Conservation (phyloP, 2,888 invertebrate species). For the Baronia brevicornis region DNA sequence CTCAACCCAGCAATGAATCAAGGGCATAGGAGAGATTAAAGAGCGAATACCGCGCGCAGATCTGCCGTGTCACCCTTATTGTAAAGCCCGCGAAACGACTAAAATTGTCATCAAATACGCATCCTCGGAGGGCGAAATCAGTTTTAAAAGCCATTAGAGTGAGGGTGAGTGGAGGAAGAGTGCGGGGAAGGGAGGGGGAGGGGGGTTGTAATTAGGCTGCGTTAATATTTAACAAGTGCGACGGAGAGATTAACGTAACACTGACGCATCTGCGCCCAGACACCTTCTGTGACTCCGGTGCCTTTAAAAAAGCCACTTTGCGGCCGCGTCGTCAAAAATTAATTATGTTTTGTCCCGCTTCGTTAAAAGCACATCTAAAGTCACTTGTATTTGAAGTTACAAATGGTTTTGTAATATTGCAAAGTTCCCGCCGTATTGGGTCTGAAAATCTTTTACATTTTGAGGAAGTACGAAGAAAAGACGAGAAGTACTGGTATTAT, state of each 20-base stretch:
- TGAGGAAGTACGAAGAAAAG: too few species aligned
- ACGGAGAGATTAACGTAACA: conserved; percentile 59
- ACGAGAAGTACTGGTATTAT: too few species aligned
- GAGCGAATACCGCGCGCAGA: conserved; percentile 26
- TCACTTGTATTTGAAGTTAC: conserved; percentile 21
- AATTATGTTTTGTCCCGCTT: conserved; percentile 45
- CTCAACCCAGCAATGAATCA: conserved; percentile 17
- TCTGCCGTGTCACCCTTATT: conserved; percentile 31
- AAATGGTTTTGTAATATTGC: conserved; percentile 38
- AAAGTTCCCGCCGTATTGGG: conserved; percentile 17
- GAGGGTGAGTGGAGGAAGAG: too few species aligned
- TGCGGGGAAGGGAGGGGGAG: conserved; percentile 31
- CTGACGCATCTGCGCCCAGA: conserved; percentile 57
- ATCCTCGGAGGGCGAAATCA: conserved; percentile 70
- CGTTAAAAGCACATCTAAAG: conserved; percentile 41
- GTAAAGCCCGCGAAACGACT: conserved; percentile 41
- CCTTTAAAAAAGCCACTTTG: conserved; percentile 63
- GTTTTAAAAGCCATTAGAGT: conserved; percentile 75
- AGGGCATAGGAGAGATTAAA: conserved; percentile 23
- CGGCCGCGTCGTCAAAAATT: conserved; percentile 60
- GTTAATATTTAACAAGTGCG: conserved; percentile 76
- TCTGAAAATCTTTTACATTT: too few species aligned
- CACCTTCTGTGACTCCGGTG: conserved; percentile 50
- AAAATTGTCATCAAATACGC: conserved; percentile 74
- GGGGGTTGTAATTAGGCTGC: conserved; percentile 69